Evolutionary conservation across 64 coral and sea anemone genomes (phyloP).

Genomic region (Actinia tenebrosa): DNA sequence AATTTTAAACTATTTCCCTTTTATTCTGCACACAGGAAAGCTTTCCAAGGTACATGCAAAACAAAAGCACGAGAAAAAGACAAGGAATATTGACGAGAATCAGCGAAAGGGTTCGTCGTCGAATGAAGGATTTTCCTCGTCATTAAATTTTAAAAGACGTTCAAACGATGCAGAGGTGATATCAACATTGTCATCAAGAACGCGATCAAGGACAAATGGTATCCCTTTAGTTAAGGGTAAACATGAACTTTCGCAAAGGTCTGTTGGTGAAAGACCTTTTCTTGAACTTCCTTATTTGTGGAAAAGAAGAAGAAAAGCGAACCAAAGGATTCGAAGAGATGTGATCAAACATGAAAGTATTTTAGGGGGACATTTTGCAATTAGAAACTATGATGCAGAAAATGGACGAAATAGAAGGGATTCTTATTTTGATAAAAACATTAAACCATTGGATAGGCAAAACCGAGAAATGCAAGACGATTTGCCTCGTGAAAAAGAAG

Average conservation of each 20-base stretch:
- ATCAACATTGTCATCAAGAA: not conserved
- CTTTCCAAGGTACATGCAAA: not conserved
- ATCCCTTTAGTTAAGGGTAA: not conserved
- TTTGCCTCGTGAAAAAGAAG: not conserved
- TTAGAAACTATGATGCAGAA: not conserved
- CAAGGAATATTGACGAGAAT: not conserved
- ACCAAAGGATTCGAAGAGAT: not conserved
- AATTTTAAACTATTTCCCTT: not conserved
- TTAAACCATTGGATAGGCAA: not conserved
- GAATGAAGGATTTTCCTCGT: not conserved
- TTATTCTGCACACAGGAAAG: not conserved
- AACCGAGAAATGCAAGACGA: not conserved
- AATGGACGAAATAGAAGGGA: not conserved
- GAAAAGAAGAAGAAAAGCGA: not conserved
- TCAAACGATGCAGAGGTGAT: not conserved
- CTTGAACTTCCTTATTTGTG: not conserved
- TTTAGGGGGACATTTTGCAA: not conserved
- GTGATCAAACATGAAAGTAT: not conserved
- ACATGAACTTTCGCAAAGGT: not conserved
- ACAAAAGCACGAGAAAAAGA: not conserved
- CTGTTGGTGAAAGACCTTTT: not conserved
- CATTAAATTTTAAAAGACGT: not conserved
- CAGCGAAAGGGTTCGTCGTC: not conserved
- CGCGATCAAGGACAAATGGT: not conserved
- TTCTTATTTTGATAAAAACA: not conserved